Evolutionary conservation across 2,797 vertebrate species (phyloP).

Genomic region (Neomorphus geoffroyi): DNA sequence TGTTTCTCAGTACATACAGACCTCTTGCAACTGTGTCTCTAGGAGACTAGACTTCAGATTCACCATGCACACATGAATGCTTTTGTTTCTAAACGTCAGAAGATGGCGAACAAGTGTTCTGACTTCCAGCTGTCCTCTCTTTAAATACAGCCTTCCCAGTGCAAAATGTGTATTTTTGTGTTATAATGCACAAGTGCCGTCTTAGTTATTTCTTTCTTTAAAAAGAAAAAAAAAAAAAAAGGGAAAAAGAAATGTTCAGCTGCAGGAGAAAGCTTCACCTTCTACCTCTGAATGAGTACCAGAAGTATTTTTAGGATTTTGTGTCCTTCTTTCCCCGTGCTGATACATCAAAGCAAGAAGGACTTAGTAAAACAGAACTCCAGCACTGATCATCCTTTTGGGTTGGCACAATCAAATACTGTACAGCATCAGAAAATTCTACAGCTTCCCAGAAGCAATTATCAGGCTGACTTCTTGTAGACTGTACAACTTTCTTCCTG

Average conservation of each 20-base stretch:
- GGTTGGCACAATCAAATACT: background rate
- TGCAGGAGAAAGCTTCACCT: background rate
- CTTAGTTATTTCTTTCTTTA: slow-evolving; percentile 1
- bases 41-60: slow-evolving; percentile 29
- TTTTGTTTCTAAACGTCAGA: slow-evolving; percentile 25
- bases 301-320: background rate
- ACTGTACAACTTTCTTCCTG: background rate
- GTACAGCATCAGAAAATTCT: background rate
- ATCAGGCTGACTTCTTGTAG: background rate
- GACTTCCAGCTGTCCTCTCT: background rate
- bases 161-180: background rate
- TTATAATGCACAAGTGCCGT: background rate
- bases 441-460: background rate
- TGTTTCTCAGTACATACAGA: slow-evolving; percentile 22
- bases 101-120: background rate
- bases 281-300: background rate
- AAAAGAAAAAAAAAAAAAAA: background rate
- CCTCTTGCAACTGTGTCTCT: slow-evolving; percentile 2
- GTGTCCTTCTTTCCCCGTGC: background rate
- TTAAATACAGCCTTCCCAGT: background rate
- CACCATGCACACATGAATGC: background rate
- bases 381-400: background rate
- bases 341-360: background rate
- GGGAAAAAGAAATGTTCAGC: background rate
- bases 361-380: background rate